Evolutionary conservation across 2,888 invertebrate genomes (phyloP), one percentile per base, ranked within the genome.

Genomic region (Drosophila falleni): DNA sequence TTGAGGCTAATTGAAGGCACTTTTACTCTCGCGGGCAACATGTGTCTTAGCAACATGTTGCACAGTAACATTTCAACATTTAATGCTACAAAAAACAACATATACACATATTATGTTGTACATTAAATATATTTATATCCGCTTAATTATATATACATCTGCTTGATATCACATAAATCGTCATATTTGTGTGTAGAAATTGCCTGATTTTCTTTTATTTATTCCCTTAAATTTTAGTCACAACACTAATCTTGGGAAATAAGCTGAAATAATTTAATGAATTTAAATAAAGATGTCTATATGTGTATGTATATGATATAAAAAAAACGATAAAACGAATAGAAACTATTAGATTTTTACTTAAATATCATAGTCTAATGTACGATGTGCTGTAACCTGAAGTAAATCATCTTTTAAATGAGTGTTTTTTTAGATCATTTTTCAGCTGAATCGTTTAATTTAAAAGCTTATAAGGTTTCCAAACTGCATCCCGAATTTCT

Each of bases 1-100:
- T 77, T 56, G 51, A 68, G 78, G 84, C 70, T 80, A 80, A 80
- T 80, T 83, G 84, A 73, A 67, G 73, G 49, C 73, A 80, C 80
- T 83, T 80, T 80, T 80, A 83, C 80, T 80, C 73, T 82, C 72
- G 63, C 46, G 39, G 42, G 47, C 62, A 63, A 49, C 60, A 61
- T 67, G 51, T 56, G 55, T 39, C 72, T 13, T 10, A 15, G 42
- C 62, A 44, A 16, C 42, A 61, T 58, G 64, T 50, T 58, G 75
- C 56, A 37, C 47, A 44, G 39, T n/a, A 42, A 13, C 26, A 41
- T 49, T 15, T 26, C 42, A 11, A 53, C 65, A 64, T 49, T 19
- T 9, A 35, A 60, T 49, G 31, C 49, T 55, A 39, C 39, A 47
- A 6, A 6, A 31, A 60, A 9, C 42, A 15, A 50, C 29, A 29